These are phyloP conservation scores for Diabrotica virgifera DNA, from an alignment of 1,140 invertebrate genomes.

Conservation along the genomic window DNA sequence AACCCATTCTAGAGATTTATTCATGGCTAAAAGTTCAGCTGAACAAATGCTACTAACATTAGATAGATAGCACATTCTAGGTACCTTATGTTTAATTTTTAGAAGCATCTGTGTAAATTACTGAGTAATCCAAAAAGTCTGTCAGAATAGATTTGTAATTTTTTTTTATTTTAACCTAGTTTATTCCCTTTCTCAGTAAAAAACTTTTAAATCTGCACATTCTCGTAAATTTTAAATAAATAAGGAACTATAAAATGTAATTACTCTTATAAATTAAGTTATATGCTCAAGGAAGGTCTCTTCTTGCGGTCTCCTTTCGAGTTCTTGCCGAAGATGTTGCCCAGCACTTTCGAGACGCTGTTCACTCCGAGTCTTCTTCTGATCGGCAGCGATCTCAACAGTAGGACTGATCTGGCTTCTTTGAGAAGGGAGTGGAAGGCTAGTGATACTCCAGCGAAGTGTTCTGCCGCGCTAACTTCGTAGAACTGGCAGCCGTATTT, in stretches of 20 bases:
- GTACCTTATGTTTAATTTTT: too few species aligned
- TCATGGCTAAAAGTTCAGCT: too few species aligned
- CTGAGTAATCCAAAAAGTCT: too few species aligned
- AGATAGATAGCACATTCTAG: too few species aligned
- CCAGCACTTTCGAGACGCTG: slow-evolving; percentile 74
- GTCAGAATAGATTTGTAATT: too few species aligned
- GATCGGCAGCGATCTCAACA: slow-evolving; percentile 67
- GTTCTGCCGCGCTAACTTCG: slow-evolving; percentile 82
- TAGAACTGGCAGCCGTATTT: slow-evolving; percentile 80
- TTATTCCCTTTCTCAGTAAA: too few species aligned
- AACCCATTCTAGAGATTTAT: too few species aligned
- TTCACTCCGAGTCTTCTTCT: slow-evolving; percentile 72
- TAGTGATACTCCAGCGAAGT: slow-evolving; percentile 70
- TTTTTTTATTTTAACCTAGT: too few species aligned
- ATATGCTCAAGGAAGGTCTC: slow-evolving; percentile 72
- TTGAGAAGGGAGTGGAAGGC: slow-evolving; percentile 76
- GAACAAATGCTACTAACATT: too few species aligned
- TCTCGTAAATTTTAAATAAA: slow-evolving; percentile 7
- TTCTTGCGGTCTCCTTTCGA: slow-evolving; percentile 71
- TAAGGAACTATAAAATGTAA: slow-evolving; percentile 16
- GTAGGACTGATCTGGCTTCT: slow-evolving; percentile 69
- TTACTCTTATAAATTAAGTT: slow-evolving; percentile 18
- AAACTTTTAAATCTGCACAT: too few species aligned
- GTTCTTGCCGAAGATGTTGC: slow-evolving; percentile 75
- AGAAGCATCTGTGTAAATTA: too few species aligned